Percentiles rank a stretch among this genome's conserved stretches.
These are phyloP conservation scores for Steinernema khuongi DNA, from an alignment of 1,140 invertebrate species.

Conservation along the genomic window DNA sequence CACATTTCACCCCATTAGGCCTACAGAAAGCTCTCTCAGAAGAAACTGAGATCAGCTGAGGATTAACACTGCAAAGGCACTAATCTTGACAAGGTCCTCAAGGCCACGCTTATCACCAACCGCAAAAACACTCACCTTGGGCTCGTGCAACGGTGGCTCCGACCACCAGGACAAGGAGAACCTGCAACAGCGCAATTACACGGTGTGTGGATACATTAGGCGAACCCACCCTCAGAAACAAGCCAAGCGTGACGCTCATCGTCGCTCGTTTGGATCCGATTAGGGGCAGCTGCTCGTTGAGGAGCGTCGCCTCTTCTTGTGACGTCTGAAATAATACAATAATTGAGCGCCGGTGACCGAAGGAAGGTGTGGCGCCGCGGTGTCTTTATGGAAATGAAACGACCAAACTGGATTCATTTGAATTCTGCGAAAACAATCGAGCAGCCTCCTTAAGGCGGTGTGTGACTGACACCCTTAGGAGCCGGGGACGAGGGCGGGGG, in stretches of 20 bases:
- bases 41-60: no score
- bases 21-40: no score
- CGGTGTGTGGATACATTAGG: background rate
- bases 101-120: no score
- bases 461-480: no score
- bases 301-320: background rate
- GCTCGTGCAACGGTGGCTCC: background rate
- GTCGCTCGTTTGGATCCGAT: slow-evolving; percentile 10
- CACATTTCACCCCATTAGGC: no score
- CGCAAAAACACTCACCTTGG: slow-evolving; percentile 6
- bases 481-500: no score
- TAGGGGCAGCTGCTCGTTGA: background rate
- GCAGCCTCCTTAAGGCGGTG: no score
- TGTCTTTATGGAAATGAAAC: slow-evolving; percentile 5
- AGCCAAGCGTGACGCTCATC: slow-evolving; percentile 8
- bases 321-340: slow-evolving; percentile 10
- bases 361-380: no score
- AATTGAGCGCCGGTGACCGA: background rate
- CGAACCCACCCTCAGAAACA: background rate
- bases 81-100: no score
- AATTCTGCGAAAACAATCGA: background rate
- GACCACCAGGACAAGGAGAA: background rate
- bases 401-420: background rate
- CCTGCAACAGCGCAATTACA: background rate
- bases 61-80: no score